Evolutionary conservation across 2,888 invertebrate species (phyloP).

Genomic region (Thysanoteuthis rhombus): DNA sequence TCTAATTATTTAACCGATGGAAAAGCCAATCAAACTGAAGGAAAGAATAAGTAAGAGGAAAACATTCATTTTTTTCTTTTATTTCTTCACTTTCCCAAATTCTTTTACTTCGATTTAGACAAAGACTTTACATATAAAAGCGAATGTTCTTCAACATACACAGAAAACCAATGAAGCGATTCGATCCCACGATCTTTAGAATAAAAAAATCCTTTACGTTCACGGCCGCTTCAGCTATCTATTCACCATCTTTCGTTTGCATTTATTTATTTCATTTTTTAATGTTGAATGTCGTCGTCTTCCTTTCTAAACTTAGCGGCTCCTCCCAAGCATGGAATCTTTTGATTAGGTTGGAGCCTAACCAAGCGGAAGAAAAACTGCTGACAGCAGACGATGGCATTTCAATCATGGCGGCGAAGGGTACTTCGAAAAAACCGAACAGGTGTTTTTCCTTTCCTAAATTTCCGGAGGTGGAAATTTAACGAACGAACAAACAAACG

Average conservation of each 20-base stretch:
- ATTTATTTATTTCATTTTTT: not conserved
- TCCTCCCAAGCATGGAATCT: not conserved
- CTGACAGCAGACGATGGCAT: not conserved
- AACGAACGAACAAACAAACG: not conserved
- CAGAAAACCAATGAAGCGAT: constrained; percentile 12
- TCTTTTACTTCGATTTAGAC: not conserved
- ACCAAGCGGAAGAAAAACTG: not conserved
- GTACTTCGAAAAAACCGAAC: constrained; percentile 12
- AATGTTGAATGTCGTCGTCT: not conserved
- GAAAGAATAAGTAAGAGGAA: not conserved
- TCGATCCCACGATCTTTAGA: not conserved
- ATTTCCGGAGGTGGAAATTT: not conserved
- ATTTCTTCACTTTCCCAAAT: not conserved
- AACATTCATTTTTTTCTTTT: not conserved
- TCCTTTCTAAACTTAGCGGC: not conserved
- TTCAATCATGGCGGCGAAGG: not conserved
- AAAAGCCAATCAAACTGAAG: not conserved
- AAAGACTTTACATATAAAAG: not conserved
- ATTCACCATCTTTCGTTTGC: too few relatives aligned
- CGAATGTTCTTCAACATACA: not conserved
- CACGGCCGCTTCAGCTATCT: not conserved
- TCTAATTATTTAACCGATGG: not conserved
- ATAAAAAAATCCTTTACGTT: not conserved
- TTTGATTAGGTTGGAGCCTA: not conserved
- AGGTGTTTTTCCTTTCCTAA: not conserved